These are phyloP conservation scores for Chroicocephalus ridibundus DNA, from an alignment of 2,113 vertebrate genomes.

Conservation along the genomic window DNA sequence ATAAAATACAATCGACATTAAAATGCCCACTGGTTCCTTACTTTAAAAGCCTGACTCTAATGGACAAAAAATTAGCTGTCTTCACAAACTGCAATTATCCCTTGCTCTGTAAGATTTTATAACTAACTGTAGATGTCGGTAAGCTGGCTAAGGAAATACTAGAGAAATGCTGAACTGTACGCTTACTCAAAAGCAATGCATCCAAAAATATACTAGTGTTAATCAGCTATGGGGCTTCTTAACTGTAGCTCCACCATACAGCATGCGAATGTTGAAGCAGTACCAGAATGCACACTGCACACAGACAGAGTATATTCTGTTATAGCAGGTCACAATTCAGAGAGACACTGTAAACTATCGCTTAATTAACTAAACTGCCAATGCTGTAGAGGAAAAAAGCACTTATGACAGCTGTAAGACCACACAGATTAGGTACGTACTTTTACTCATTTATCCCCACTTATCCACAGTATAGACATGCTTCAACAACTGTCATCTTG, in stretches of 20 bases:
- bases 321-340: background rate
- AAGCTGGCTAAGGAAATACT: background rate
- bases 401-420: background rate
- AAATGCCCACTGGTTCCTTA: background rate
- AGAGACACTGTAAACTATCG: background rate
- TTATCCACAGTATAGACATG: background rate
- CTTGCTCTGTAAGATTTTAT: background rate
- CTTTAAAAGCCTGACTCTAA: background rate
- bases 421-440: background rate
- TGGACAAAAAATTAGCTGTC: background rate
- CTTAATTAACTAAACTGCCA: background rate
- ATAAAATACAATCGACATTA: background rate
- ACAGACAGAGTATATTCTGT: background rate
- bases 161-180: background rate
- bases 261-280: rapidly evolving
- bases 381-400: background rate
- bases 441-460: background rate
- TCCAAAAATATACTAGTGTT: background rate
- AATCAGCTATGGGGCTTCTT: background rate
- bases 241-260: background rate
- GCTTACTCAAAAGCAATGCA: background rate
- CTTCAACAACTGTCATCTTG: background rate
- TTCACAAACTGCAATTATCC: background rate
- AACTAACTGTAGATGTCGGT: background rate
- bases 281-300: background rate